Evolutionary conservation across 1,140 invertebrate genomes (phyloP).

Genomic region (Drosophila eugracilis): DNA sequence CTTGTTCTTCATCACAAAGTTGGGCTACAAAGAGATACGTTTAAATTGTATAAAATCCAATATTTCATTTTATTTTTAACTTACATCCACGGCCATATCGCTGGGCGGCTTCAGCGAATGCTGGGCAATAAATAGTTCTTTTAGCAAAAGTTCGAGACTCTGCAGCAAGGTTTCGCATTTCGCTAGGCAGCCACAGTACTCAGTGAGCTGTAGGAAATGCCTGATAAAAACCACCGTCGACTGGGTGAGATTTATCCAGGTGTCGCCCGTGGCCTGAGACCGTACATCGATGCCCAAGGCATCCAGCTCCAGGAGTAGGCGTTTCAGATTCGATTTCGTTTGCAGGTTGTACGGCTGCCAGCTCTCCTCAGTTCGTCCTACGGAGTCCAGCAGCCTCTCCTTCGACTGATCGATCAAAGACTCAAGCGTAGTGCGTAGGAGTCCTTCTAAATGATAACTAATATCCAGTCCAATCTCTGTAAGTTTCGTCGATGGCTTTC

Average conservation of each 20-base stretch:
- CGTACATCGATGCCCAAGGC: constrained; percentile 85
- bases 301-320: constrained; percentile 85
- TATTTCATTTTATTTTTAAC: background rate
- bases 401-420: constrained; percentile 80
- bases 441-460: constrained; percentile 92
- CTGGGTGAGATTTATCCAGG: constrained; percentile 83
- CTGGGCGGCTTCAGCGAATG: constrained; percentile 73
- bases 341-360: constrained; percentile 90
- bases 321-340: constrained; percentile 86
- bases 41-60: background rate
- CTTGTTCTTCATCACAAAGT: constrained; percentile 83
- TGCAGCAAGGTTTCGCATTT: constrained; percentile 74
- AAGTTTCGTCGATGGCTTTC: constrained; percentile 90
- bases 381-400: constrained; percentile 87
- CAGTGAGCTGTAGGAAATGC: constrained; percentile 76
- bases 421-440: constrained; percentile 89
- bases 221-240: constrained; percentile 80
- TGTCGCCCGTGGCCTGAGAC: constrained; percentile 78
- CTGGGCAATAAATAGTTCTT: constrained; percentile 76
- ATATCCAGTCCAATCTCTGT: constrained; percentile 88
- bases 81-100: constrained; percentile 79
- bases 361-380: constrained; percentile 90
- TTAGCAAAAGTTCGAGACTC: constrained; percentile 68
- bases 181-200: constrained; percentile 75
- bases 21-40: constrained; percentile 54